Base-by-base conservation (phyloP, 2,888 invertebrate genomes). In the Euplexia lucipara region DNA sequence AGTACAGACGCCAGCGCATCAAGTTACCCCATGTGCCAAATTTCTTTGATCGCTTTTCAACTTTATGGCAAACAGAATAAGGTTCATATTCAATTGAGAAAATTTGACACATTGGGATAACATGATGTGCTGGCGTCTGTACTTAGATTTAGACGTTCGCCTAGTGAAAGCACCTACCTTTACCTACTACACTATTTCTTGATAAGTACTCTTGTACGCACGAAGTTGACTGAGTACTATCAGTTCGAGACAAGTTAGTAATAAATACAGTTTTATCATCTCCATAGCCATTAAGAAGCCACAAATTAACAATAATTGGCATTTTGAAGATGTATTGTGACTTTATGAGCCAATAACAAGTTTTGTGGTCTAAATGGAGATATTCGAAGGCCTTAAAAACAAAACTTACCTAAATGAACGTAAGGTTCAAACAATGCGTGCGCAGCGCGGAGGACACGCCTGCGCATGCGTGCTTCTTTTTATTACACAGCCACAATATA, bases 201-300 rank as follows among this genome's bases (percentile, higher is more conserved):
- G 20, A n/a, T 10, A 62, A 14, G 26, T 39, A 30, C 10, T 14
- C 37, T 12, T 10, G 3, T 30, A 26, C 6, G 4, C 16, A 16
- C 16, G 30, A 30, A 6, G 20, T 57, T 37, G 39, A 35, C 20
- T 26, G 18, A 45, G 12, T 9, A 26, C 32, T 64, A 64, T 64
- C 70, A 70, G 44, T 37, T 10, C 37, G 7, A 12, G 12, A 34
- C 32, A 70, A 45, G 70, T 59, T 32, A 34, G 18, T 20, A 32
- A 60, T 70, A 65, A 65, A 65, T 39, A 18, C 34, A 14, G 32
- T 39, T 60, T 59, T 64, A 59, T 70, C 44, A 12, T 22, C 26
- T 3, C 5, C 3, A 44, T 18, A 37, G 14, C 16, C 7, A 22
- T 53, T n/a, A 7, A 51, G 22, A 49, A 32, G 32, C 16, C 14